Evolutionary conservation across 2,797 vertebrate genomes (phyloP).

Genomic region (Psittacula echo): DNA sequence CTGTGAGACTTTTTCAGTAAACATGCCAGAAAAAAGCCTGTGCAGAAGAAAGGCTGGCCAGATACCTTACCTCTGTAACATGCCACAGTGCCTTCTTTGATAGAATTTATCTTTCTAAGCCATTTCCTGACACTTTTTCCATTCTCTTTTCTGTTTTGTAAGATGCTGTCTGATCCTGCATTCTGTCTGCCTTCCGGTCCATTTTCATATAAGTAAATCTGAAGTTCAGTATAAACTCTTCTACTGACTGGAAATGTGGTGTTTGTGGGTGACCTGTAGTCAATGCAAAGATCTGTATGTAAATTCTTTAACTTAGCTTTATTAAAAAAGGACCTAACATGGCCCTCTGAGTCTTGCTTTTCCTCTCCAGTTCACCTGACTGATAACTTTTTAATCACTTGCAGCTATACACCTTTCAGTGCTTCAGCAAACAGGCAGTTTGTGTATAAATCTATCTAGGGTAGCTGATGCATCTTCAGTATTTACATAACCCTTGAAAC

Average conservation of each 20-base stretch:
- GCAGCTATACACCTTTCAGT: not conserved
- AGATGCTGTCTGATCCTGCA: not conserved
- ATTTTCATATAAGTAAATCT: not conserved
- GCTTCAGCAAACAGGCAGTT: not conserved
- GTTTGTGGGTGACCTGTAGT: not conserved
- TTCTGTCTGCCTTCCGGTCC: not conserved
- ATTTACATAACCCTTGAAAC: conserved; percentile 5
- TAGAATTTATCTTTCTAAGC: not conserved
- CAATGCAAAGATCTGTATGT: not conserved
- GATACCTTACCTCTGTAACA: not conserved
- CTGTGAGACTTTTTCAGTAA: not conserved
- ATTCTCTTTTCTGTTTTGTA: not conserved
- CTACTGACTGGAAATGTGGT: not conserved
- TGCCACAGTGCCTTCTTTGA: not conserved
- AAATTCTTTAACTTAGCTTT: not conserved
- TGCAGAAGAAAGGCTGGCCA: not conserved
- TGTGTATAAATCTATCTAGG: not conserved
- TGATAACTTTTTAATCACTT: not conserved
- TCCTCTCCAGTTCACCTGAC: not conserved
- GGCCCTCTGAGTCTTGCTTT: not conserved
- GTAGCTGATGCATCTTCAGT: not conserved
- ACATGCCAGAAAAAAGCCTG: not conserved
- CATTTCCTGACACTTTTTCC: not conserved
- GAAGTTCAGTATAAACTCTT: not conserved
- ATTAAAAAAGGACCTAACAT: rapidly evolving